These are phyloP conservation scores for Semicossyphus pulcher DNA, from an alignment of 2,113 vertebrate genomes.

Conservation along the genomic window DNA sequence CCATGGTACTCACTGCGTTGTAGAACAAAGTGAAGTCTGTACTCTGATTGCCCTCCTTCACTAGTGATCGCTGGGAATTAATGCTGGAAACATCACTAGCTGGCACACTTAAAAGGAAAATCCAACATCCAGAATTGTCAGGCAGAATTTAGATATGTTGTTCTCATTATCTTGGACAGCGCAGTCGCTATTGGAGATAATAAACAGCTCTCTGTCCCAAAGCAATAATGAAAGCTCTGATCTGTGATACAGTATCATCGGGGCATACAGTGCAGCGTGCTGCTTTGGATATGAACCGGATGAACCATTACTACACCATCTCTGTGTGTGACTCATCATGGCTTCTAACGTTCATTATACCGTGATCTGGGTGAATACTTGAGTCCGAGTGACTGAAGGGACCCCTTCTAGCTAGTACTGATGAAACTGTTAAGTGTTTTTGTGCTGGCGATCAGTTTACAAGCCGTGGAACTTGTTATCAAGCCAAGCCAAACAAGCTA, in stretches of 20 bases:
- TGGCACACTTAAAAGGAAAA: constrained; percentile 53
- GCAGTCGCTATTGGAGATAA: constrained; percentile 54
- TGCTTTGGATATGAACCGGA: constrained; percentile 47
- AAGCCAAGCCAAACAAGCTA: too few species aligned
- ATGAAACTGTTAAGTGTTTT: background rate
- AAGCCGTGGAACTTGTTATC: background rate
- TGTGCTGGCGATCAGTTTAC: background rate
- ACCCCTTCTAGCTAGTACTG: background rate
- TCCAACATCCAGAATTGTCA: constrained; percentile 47
- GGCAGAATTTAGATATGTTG: constrained; percentile 52
- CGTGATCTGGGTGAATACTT: background rate
- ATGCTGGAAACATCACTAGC: constrained; percentile 47
- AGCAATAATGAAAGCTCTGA: constrained; percentile 59
- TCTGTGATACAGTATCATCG: constrained; percentile 40
- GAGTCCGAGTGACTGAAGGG: too few species aligned
- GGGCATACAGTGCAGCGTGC: constrained; percentile 6
- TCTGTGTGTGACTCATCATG: constrained; percentile 25
- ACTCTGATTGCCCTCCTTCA: constrained; percentile 55
- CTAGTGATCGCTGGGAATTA: constrained; percentile 63
- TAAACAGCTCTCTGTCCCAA: constrained; percentile 54
- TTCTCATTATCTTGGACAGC: constrained; percentile 62
- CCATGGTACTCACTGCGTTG: constrained; percentile 35
- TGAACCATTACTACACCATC: constrained; percentile 16
- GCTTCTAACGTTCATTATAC: background rate
- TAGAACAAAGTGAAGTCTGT: constrained; percentile 62